Evolutionary conservation across 2,888 invertebrate genomes (phyloP).

Genomic region (Lasioglossum vierecki): DNA sequence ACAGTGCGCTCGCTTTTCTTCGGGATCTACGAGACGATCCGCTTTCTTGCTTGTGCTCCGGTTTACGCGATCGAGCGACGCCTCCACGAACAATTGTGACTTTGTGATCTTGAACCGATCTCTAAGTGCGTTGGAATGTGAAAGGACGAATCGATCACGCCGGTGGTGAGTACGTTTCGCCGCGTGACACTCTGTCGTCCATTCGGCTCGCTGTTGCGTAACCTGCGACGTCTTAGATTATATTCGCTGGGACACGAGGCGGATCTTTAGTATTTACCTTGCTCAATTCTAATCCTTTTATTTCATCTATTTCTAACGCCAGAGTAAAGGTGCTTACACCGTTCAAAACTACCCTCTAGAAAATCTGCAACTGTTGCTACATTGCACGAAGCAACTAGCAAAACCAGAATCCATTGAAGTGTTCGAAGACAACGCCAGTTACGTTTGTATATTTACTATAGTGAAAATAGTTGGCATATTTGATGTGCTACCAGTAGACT

Average conservation of each 20-base stretch:
- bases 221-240: neutral
- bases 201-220: neutral
- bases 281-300: neutral
- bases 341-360: neutral
- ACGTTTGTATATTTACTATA: neutral
- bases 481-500: neutral
- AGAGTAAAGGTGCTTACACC: neutral
- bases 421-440: neutral
- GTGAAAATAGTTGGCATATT: neutral
- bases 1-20: neutral
- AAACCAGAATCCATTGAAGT: neutral
- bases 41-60: slow-evolving; percentile 21
- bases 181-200: neutral
- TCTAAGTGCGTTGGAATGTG: slow-evolving; percentile 25
- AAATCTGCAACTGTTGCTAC: neutral
- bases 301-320: neutral
- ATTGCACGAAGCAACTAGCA: neutral
- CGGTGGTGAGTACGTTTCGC: slow-evolving; percentile 36
- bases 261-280: neutral
- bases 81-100: slow-evolving; percentile 19
- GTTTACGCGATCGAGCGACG: slow-evolving; percentile 32
- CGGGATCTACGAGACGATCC: neutral
- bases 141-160: neutral
- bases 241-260: neutral
- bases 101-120: slow-evolving; percentile 20